Conservation (phyloP, 2,113 vertebrate species). For the Atlantisia rogersi region DNA sequence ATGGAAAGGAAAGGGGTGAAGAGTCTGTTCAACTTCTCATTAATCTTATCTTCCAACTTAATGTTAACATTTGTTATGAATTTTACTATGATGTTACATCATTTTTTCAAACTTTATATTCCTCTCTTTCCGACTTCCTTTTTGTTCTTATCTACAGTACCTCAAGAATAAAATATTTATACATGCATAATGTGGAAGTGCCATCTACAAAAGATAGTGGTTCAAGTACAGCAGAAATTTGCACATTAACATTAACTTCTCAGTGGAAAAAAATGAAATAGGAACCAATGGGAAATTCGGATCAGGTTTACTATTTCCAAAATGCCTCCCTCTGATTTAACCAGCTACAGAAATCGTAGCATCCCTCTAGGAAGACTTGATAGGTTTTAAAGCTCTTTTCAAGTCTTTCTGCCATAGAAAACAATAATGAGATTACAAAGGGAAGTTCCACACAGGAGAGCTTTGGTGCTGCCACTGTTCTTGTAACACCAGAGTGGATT, state of each 20-base stretch:
- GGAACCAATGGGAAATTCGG: background rate
- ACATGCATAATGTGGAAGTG: background rate
- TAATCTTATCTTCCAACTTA: background rate
- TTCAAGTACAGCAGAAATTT: background rate
- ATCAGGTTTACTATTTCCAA: slow-evolving; percentile 22
- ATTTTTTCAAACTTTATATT: background rate
- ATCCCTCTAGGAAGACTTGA: background rate
- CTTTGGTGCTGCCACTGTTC: background rate
- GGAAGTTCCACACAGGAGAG: background rate
- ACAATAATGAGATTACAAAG: background rate
- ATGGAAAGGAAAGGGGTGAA: background rate
- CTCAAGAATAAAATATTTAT: background rate
- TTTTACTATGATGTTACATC: background rate
- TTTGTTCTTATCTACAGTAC: background rate
- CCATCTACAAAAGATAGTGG: background rate
- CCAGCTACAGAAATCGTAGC: background rate
- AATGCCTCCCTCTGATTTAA: slow-evolving; percentile 1
- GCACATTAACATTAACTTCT: background rate
- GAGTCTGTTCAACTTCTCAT: background rate
- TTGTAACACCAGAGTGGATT: background rate
- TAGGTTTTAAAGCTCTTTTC: slow-evolving; percentile 19
- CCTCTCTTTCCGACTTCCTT: background rate
- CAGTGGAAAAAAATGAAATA: background rate
- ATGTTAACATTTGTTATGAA: background rate
- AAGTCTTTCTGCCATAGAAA: background rate